Base-by-base conservation (phyloP, 2,797 vertebrate genomes). In the Lepus townsendii region DNA sequence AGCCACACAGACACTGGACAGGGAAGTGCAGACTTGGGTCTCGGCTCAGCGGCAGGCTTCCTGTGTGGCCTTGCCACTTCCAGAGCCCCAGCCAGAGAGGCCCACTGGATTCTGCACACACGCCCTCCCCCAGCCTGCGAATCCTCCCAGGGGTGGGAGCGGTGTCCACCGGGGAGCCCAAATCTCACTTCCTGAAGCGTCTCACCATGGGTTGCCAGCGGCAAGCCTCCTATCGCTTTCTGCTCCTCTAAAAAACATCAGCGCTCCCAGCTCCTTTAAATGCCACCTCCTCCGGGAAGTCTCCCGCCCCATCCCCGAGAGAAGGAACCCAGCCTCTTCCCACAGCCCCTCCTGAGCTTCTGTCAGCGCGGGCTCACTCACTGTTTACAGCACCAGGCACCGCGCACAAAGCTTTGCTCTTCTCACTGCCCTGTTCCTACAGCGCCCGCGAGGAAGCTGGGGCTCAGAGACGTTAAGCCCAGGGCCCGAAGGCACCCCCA, bases 131-230 rank as follows among this genome's bases (percentile, higher is more conserved):
- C 26, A 75, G n/a, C 54, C 63, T 57, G 30, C 42, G 77, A 75
- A 5, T 87, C 77, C 22, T 89, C 65, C 27, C 30, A 85, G 65
- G n/a, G 54, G 62, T 2, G 27, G 54, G 38, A 35, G 17, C 54
- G 68, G 22, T 13, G 54, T 72, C 65, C 27, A 26, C 60, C n/a
- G 27, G 22, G 62, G 22, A 78, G 32, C 32, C 9, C 62, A 80
- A 80, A 94, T 47, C 79, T 65, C 79, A 22, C 72, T 88, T 90
- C 89, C 76, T 91, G 86, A 95, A 78, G 77, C 47, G 42, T 65
- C 75, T 26, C 20, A 19, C 62, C 16, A 9, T 13, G 12, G 35
- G 47, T 30, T 72, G 20, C 47, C n/a, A 30, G 12, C 69, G 54
- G 42, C 22, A 84, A 16, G 38, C 63, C 73, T 66, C 65, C 87